Percentiles rank a stretch among this genome's conserved stretches.
These are phyloP conservation scores for Podocnemis expansa DNA, from an alignment of 2,113 vertebrate genomes.

Conservation along the genomic window DNA sequence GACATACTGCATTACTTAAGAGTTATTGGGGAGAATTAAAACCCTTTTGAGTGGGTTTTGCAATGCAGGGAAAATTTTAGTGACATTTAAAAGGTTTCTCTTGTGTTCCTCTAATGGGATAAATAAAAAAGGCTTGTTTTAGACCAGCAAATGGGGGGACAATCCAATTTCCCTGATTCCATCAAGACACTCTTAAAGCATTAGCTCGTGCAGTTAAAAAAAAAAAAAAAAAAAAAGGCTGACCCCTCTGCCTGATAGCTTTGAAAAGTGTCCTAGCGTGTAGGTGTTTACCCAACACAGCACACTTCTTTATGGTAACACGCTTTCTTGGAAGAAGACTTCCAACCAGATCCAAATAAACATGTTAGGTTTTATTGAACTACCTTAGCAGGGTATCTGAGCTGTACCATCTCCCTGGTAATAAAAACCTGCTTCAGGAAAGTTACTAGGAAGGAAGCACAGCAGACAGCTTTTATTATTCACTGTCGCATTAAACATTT, in stretches of 20 bases:
- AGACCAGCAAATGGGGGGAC: conserved; percentile 95
- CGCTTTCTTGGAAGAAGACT: conserved; percentile 48
- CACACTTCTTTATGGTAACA: conserved; percentile 65
- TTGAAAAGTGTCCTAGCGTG: conserved; percentile 79
- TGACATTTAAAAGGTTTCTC: conserved; percentile 91
- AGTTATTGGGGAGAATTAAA: conserved; percentile 82
- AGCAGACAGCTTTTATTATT: conserved; percentile 53
- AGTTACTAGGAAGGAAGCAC: conserved; percentile 40
- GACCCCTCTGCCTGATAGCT: conserved; percentile 84
- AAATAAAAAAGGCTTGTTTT: conserved; percentile 89
- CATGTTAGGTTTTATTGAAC: conserved; percentile 69
- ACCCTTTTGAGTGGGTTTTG: conserved; percentile 84
- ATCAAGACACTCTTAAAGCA: conserved; percentile 93
- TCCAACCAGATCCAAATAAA: conserved; percentile 57
- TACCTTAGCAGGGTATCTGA: conserved; percentile 54
- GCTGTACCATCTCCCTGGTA: neutral
- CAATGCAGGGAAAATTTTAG: conserved; percentile 87
- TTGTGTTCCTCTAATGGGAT: conserved; percentile 92
- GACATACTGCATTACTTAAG: conserved; percentile 82
- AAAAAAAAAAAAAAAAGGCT: conserved; percentile 79
- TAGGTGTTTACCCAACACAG: conserved; percentile 75
- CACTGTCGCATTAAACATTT: conserved; percentile 28
- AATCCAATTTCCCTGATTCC: conserved; percentile 99
- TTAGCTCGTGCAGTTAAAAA: conserved; percentile 84
- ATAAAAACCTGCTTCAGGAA: conserved; percentile 2